Conservation (phyloP, 2,113 vertebrate genomes). For the Ornithorhynchus anatinus region DNA sequence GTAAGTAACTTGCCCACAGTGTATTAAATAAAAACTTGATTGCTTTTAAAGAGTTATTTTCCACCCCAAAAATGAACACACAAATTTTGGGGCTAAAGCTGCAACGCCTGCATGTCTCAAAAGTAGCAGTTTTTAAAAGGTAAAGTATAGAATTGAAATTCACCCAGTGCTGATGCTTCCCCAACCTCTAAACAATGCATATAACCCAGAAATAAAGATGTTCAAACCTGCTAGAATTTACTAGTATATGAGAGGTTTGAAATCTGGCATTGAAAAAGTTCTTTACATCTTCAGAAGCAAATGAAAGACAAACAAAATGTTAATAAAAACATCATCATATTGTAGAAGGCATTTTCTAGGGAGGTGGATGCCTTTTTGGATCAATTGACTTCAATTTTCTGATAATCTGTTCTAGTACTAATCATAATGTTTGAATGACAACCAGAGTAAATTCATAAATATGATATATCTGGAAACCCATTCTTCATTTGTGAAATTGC, state of each 20-base stretch:
- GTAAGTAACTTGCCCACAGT: too few relatives aligned
- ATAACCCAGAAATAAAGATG: background rate
- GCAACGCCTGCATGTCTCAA: too few relatives aligned
- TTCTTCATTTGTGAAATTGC: constrained; percentile 67
- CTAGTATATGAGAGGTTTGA: background rate
- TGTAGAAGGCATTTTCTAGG: constrained; percentile 15
- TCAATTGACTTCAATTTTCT: constrained; percentile 56
- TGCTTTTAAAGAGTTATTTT: too few relatives aligned
- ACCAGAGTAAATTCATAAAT: constrained; percentile 71
- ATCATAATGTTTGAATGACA: constrained; percentile 69
- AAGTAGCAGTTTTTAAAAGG: too few relatives aligned
- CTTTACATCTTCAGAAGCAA: background rate
- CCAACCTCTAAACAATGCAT: background rate
- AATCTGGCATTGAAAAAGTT: background rate
- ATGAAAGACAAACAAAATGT: constrained; percentile 15
- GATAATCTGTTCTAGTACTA: constrained; percentile 47
- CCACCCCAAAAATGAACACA: too few relatives aligned
- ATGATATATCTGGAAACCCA: constrained; percentile 61
- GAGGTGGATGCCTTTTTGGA: constrained; percentile 35
- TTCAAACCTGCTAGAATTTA: too few relatives aligned
- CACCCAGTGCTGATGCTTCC: too few relatives aligned
- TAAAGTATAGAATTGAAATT: too few relatives aligned
- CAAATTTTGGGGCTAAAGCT: too few relatives aligned
- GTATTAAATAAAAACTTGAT: too few relatives aligned
- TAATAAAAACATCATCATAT: constrained; percentile 4